Evolutionary conservation across 2,888 invertebrate species (phyloP).

Genomic region (Morpho helenor): DNA sequence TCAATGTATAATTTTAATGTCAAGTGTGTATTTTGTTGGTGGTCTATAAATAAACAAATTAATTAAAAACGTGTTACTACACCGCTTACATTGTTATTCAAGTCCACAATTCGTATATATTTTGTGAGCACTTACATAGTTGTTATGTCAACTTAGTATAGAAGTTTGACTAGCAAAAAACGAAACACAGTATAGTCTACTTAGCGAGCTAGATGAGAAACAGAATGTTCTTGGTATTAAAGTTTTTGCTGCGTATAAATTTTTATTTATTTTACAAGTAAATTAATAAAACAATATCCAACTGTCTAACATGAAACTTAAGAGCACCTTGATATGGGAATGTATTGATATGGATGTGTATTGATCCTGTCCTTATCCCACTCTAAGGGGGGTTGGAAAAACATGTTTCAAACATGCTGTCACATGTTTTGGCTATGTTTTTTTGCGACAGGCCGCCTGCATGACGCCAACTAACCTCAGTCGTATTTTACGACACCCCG

Average conservation of each 20-base stretch:
- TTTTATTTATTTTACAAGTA: background rate
- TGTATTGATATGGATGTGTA: background rate
- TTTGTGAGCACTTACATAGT: conserved; percentile 6
- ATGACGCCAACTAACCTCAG: no score
- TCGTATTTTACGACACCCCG: no score
- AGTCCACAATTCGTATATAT: conserved; percentile 1
- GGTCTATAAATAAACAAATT: no score
- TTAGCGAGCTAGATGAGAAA: background rate
- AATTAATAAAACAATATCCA: background rate
- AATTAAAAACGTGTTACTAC: no score
- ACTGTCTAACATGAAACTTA: background rate
- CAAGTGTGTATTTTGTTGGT: no score
- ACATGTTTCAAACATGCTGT: no score
- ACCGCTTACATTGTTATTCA: background rate
- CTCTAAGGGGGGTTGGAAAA: no score
- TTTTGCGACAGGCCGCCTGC: no score
- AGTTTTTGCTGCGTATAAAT: background rate
- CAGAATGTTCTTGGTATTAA: background rate
- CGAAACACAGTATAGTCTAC: conserved; percentile 9
- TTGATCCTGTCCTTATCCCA: no score
- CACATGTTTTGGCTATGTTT: no score
- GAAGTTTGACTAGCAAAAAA: conserved; percentile 7
- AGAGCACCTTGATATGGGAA: background rate
- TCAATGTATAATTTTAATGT: no score
- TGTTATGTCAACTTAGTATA: conserved; percentile 8